Evolutionary conservation across 2,113 vertebrate genomes (phyloP), one percentile per base, ranked within the genome.

Genomic region (Pandion haliaetus): DNA sequence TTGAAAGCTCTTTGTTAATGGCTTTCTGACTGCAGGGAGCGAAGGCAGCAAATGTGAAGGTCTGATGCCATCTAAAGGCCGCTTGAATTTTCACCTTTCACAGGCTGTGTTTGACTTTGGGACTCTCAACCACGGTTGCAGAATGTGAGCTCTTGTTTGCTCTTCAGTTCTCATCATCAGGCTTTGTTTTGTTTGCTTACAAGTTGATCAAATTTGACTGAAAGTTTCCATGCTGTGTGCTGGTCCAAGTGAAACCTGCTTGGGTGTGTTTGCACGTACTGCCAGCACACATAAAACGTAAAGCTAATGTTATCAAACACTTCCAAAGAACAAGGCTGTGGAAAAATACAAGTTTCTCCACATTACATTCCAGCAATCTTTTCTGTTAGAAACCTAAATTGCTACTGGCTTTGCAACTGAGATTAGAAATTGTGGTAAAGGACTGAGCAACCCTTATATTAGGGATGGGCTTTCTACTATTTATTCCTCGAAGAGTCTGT

Each of bases 11-110:
- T 95, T 95, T 94, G 95, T 95, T 84, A 57, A 58, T 12, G 80
- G 86, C 77, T 86, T 82, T 77, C 77, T 8, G 23, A 18, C 57
- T 49, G 90, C 44, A 8, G 63, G 71, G 74, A 90, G 47, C 1
- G 23, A 42, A 52, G 70, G 79, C 57, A 79, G 89, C 42, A 65
- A 92, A 83, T 4, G 11, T 20, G 54, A 66, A 62, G 8, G 49
- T 19, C 63, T 82, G 93, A 54, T 86, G 97, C 97, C 97, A 95
- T 42, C 97, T 96, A 95, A 92, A 36, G 97, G 96, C 95, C 16
- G 26, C 42, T 19, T 14, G 62, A 26, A 65, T 69, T 47, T 40
- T 44, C 62, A 28, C 32, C 55, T 77, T 16, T 14, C 49, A 36
- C 42, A 69, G 59, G 59, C 29, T 28, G 44, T 2, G n/a, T 8